Base-by-base conservation (phyloP, 2,797 vertebrate genomes). In the Otus scops region DNA sequence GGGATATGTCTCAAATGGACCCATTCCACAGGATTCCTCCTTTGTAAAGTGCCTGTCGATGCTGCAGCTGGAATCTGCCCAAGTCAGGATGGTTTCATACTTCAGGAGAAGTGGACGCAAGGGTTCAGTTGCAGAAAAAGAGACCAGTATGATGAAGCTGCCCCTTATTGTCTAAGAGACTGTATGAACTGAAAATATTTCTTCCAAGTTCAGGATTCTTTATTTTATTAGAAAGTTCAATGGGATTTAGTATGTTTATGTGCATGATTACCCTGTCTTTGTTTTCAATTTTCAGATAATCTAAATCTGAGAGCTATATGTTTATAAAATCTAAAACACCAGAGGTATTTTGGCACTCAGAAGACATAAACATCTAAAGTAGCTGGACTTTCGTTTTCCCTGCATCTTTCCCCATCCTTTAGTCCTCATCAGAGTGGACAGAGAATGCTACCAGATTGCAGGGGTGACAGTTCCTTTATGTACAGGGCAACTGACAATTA, bases 11-110 rank as follows among this genome's bases (percentile, higher is more conserved):
- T 74, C 75, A 54, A 28, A 65, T 11, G n/a, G 47, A 11, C 16
- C 56, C 39, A 32, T 85, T 71, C 48, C 70, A 85, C n/a, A 84
- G 64, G 88, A 95, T 92, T 92, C 68, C 89, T 89, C 81, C 77
- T 81, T 32, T 47, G 43, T 36, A 50, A 86, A 71, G 39, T 41
- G 45, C 57, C 92, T 23, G 3, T 51, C 38, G 7, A 9, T 75
- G 92, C 83, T 85, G 70, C 91, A 71, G 39, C 67, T 87, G 90
- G 92, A 93, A 94, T 80, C 70, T 87, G 86, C 63, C 10, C 22
- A 61, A 73, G 63, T 77, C 77, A 50, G 59, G 92, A 50, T 48
- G 85, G 74, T 94, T 91, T 89, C 79, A 23, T 68, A 75, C 53
- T 76, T 57, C 32, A 22, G 74, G 69, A 97, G 89, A 93, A 94